Evolutionary conservation across 2,113 vertebrate genomes (phyloP).

Genomic region (Melanocharis versteri): DNA sequence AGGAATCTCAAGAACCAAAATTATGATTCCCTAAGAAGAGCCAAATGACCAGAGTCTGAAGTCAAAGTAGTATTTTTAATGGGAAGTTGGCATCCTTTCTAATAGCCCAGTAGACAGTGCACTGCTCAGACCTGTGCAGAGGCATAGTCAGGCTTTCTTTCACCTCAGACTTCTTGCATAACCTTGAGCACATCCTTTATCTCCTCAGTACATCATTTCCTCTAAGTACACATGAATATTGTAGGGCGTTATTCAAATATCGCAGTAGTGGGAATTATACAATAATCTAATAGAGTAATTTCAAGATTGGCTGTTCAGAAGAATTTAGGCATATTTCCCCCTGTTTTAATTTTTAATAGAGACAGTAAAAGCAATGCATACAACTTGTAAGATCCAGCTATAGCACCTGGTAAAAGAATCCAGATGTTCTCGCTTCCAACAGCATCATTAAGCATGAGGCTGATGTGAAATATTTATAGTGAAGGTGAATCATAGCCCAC

Average conservation of each 20-base stretch:
- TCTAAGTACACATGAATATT: slow-evolving; percentile 49
- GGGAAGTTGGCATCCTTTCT: background rate
- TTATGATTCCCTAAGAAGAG: background rate
- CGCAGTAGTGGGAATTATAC: slow-evolving; percentile 28
- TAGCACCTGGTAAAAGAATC: slow-evolving; percentile 53
- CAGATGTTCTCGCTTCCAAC: slow-evolving; percentile 50
- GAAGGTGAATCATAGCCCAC: slow-evolving; percentile 65
- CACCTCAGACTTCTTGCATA: slow-evolving; percentile 12
- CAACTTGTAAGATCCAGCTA: slow-evolving; percentile 47
- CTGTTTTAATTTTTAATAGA: slow-evolving; percentile 51
- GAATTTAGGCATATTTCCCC: slow-evolving; percentile 36
- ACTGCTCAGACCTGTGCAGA: background rate
- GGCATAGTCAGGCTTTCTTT: background rate
- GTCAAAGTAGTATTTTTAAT: background rate
- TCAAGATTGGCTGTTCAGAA: slow-evolving; percentile 38
- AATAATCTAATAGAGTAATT: slow-evolving; percentile 49
- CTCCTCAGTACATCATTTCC: slow-evolving; percentile 8
- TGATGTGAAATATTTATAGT: slow-evolving; percentile 68
- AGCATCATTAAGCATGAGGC: slow-evolving; percentile 58
- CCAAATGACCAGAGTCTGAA: background rate
- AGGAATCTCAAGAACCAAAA: background rate
- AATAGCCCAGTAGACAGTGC: background rate
- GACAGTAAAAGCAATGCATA: slow-evolving; percentile 31
- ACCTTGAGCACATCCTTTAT: slow-evolving; percentile 46
- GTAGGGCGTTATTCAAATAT: slow-evolving; percentile 37